Percentiles rank a stretch among this genome's conserved stretches.
Conservation (phyloP, 2,113 vertebrate species). For the Prietella phreatophila region DNA sequence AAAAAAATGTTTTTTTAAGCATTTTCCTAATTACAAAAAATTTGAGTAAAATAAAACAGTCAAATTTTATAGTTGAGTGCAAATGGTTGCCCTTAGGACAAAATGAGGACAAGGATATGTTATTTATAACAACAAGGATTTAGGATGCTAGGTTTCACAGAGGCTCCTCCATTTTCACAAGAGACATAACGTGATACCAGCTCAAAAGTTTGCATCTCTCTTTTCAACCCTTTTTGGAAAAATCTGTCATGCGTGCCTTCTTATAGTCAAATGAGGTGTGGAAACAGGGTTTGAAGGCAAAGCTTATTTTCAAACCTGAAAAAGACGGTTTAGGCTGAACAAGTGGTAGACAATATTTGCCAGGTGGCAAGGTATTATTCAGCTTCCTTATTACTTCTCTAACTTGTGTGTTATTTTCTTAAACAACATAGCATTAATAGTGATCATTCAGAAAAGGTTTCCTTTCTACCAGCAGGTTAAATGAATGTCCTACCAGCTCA, state of each 20-base stretch:
- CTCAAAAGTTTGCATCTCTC: background rate
- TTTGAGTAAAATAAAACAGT: background rate
- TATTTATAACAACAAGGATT: background rate
- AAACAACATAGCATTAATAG: background rate
- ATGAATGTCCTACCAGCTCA: background rate
- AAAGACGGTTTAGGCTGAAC: background rate
- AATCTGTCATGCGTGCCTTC: background rate
- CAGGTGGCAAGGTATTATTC: background rate
- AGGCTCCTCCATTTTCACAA: background rate
- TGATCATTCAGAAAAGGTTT: background rate
- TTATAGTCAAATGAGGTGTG: background rate
- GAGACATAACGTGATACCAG: background rate
- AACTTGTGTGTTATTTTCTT: background rate
- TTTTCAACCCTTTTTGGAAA: background rate
- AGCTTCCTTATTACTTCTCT: background rate
- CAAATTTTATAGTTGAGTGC: background rate
- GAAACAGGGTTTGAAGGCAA: background rate
- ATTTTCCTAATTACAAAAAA: background rate
- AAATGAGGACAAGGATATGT: background rate
- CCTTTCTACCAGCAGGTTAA: no score
- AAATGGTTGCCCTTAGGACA: background rate
- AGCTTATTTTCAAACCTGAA: background rate
- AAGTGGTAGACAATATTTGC: background rate
- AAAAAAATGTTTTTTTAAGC: background rate
- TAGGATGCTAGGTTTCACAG: background rate